Percentiles rank a stretch among this genome's conserved stretches.
Evolutionary conservation across 1,140 invertebrate genomes (phyloP).

Genomic region (Drosophila orosa): DNA sequence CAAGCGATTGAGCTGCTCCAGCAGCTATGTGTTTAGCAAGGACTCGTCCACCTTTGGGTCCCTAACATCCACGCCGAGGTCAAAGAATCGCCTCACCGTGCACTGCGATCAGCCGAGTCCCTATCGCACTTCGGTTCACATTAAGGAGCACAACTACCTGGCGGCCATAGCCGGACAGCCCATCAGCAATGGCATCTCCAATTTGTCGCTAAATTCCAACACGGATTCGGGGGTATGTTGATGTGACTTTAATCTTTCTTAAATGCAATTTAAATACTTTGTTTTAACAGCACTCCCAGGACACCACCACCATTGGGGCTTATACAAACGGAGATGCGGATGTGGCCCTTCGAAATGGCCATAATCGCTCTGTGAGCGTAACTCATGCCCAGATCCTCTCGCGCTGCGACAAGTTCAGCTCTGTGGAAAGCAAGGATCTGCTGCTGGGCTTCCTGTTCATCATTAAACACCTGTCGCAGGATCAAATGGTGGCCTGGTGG

Average conservation of each 20-base stretch:
- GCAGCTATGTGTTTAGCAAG: constrained; percentile 84
- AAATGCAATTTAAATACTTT: no score
- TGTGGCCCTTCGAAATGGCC: constrained; percentile 74
- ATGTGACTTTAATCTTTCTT: no score
- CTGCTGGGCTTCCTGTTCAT: constrained; percentile 96
- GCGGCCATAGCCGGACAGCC: constrained; percentile 91
- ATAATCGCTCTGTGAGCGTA: constrained; percentile 86
- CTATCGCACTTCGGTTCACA: constrained; percentile 85
- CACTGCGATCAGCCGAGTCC: constrained; percentile 87
- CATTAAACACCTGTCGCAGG: constrained; percentile 94
- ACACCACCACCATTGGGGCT: constrained; percentile 86
- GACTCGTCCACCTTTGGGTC: constrained; percentile 79
- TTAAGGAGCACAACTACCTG: constrained; percentile 90
- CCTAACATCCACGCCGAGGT: constrained; percentile 84
- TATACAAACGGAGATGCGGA: constrained; percentile 74
- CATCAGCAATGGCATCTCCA: constrained; percentile 86
- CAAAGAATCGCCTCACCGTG: constrained; percentile 85
- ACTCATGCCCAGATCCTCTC: constrained; percentile 85
- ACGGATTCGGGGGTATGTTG: constrained; percentile 74
- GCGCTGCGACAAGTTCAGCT: constrained; percentile 90
- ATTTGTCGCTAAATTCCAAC: constrained; percentile 84
- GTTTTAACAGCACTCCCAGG: constrained; percentile 85
- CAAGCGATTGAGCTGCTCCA: constrained; percentile 85
- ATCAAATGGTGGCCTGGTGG: constrained; percentile 96
- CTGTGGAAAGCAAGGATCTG: constrained; percentile 89